Base-by-base conservation (phyloP, 2,797 vertebrate species). In the Graptemys geographica region DNA sequence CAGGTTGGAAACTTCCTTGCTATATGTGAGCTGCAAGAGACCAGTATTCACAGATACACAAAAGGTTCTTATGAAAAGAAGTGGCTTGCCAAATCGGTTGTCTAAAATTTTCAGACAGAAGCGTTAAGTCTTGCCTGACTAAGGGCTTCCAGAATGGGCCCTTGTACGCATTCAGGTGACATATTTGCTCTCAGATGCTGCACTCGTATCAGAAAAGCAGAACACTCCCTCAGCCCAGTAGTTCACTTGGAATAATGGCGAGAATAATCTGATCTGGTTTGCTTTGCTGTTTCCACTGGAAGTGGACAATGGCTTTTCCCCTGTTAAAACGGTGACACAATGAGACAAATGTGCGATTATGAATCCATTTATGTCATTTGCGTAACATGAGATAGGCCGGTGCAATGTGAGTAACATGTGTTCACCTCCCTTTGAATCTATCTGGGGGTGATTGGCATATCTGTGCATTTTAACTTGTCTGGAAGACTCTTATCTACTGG, bases 291-390 rank as follows among this genome's bases (percentile, higher is more conserved):
- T 95, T 96, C 89, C 94, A 87, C 94, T 96, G 97, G 96, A 98
- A 97, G 94, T 98, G 97, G 97, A 96, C 97, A 97, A 97, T 96
- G 93, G 95, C 90, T 97, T 94, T 97, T 94, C 90, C 96, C 91
- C 92, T 96, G 92, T 95, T 96, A 94, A 97, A 97, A 98, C 81
- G 83, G 95, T 96, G 98, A 97, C 96, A 98, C 95, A 95, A 86
- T 93, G 96, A 97, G 97, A 97, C 97, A 97, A 96, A 96, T 95
- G 96, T 97, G 95, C 97, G 97, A 98, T 98, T 98, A 98, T 96
- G 94, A 96, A 96, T 97, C 97, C 84, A 89, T 96, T 95, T 95
- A 89, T 96, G 96, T 97, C 96, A 97, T 97, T 95, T 95, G 91
- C 96, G 91, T 92, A 97, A 97, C 93, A 88, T 49, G 93, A 98